Conservation (phyloP, 2,113 vertebrate genomes). For the Motacilla alba region DNA sequence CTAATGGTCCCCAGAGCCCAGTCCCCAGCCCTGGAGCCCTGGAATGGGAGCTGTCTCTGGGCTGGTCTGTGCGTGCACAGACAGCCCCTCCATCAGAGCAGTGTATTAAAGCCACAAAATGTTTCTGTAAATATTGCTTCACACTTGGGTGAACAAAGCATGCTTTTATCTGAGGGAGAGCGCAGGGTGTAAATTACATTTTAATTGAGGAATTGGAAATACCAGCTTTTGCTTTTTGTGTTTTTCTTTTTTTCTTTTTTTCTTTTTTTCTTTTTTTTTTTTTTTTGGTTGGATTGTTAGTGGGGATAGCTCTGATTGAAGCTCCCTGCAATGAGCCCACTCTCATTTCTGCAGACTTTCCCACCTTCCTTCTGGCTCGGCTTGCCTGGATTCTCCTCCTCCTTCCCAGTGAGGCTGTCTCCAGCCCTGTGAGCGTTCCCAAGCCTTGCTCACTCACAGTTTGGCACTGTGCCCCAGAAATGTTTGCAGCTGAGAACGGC, state of each 20-base stretch:
- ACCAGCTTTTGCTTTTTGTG: background rate
- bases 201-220: slow-evolving; percentile 42
- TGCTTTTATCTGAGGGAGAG: slow-evolving; percentile 18
- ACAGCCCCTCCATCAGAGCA: background rate
- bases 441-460: background rate
- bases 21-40: background rate
- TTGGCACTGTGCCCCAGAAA: background rate
- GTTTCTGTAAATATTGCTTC: slow-evolving; percentile 55
- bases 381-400: background rate
- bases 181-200: slow-evolving; percentile 45
- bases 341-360: background rate
- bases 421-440: rapidly evolving
- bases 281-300: background rate
- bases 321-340: background rate
- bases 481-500: background rate
- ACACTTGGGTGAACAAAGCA: slow-evolving; percentile 40
- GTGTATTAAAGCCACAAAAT: background rate
- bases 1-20: background rate
- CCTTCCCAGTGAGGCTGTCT: background rate
- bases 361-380: background rate
- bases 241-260: too few relatives aligned
- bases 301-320: background rate
- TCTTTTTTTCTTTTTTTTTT: too few relatives aligned
- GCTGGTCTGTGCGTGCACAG: rapidly evolving
- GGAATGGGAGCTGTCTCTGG: background rate